Conservation (phyloP, 35 echinoderm and acorn worm genomes). For the Ophiothrix spiculata region DNA sequence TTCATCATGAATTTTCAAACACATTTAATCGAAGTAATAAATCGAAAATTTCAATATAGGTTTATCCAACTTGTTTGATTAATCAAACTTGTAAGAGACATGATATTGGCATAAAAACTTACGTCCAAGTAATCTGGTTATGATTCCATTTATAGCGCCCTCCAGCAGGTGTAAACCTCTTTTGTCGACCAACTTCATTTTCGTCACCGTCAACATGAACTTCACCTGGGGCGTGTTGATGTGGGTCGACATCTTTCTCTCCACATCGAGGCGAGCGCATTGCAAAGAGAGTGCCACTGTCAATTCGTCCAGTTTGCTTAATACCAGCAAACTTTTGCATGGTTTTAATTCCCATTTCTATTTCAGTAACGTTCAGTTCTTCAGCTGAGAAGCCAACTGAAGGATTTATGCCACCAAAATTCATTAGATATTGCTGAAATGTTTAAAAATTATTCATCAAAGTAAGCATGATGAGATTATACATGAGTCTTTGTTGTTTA, state of each 20-base stretch:
- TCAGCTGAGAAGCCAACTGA: neutral
- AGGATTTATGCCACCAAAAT: neutral
- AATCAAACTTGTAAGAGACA: no score
- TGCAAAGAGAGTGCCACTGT: slow-evolving; percentile 15
- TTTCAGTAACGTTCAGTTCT: slow-evolving; percentile 1
- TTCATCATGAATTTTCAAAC: no score
- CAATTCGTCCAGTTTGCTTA: slow-evolving; percentile 29
- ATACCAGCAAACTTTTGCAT: slow-evolving; percentile 33
- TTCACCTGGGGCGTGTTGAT: neutral
- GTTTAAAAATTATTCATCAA: no score
- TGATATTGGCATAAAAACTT: no score
- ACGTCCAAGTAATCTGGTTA: slow-evolving; percentile 28
- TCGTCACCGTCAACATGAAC: neutral
- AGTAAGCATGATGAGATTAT: no score
- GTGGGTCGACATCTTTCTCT: neutral
- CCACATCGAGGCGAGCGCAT: slow-evolving; percentile 28
- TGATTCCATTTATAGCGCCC: slow-evolving; percentile 42
- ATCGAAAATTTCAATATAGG: no score
- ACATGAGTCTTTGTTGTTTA: no score
- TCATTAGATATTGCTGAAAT: no score
- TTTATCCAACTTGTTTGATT: no score
- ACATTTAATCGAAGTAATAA: no score
- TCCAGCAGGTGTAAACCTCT: slow-evolving; percentile 39
- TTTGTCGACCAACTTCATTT: neutral
- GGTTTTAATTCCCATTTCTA: neutral